Evolutionary conservation across 2,113 vertebrate species (phyloP), one percentile per base, ranked within the genome.

Genomic region (Brachyistius frenatus): DNA sequence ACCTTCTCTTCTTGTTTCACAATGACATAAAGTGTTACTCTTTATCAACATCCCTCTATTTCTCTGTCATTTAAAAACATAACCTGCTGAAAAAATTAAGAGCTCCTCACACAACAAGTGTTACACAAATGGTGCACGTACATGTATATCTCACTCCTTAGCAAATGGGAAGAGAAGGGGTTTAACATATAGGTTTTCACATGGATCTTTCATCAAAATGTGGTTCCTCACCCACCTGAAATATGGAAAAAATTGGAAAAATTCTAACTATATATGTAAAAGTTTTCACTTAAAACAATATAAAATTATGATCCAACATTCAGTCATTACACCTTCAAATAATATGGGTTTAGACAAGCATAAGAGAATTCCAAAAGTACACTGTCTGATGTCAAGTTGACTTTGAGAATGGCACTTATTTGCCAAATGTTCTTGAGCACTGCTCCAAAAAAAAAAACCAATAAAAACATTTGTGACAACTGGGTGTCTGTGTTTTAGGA

Each of bases 401-500:
- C 61, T 39, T 46, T 65, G 53, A 64, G 65, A 33, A 46, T 57
- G 47, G 39, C 54, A 66, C 31, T 30, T 32, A 16, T 57, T 50
- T 5, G 16, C 31, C 46, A 61, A 8, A 37, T 47, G 14, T 47
- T 66, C 11, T 46, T 14, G 54, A 55, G 50, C 64, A 65, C 11
- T 30, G 31, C 33, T 57, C 4, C 33, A 15, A 16, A 63, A 36
- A 15, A 60, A 57, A 50, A 73, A 75, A 23, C 23, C 23, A 23
- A 23, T 23, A 50, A 52, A 44, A 44, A 23, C 7, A 39, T 32
- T 23, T 50, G 52, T 57, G 49, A 76, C 57, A 39, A 57, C 47
- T 69, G 23, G 13, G 32, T 69, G 57, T 79, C 73, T 85, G 75
- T 85, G 75, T 76, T 41, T 36, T 5, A 68, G 54, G 11, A 31